Base-by-base conservation (phyloP, 2,888 invertebrate species). In the Pheosia tremula region DNA sequence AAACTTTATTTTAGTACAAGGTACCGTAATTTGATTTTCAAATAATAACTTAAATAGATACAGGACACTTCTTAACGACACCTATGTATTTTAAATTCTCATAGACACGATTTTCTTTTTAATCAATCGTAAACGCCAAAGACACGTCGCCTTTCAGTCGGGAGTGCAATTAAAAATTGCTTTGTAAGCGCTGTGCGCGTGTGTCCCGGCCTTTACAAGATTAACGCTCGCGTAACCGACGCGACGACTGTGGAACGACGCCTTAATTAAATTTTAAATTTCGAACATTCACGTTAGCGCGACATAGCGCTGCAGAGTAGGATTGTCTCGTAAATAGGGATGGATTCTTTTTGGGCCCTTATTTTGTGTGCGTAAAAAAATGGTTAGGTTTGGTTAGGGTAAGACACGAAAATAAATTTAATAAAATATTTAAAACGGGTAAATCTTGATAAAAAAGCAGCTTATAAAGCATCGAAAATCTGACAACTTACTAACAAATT, bases 261-360 rank as follows among this genome's bases (percentile, higher is more conserved):
- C 84, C 83, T 86, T 88, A 87, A 88, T 87, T 89, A 88, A 88
- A 89, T 89, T 89, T 89, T 68, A 75, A 77, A 89, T 85, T 88
- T 87, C 83, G 83, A 87, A 86, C 81, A 78, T 82, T 82, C 78
- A 79, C 80, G 79, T 79, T 72, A 68, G 76, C 69, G 68, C 71
- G 72, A 79, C 81, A 81, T 55, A 11, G 39, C 55, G 11, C n/a
- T n/a, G 55, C 39, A n/a, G 36, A 13, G 36, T 39, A 10, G 81
- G 78, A 81, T 82, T 83, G 81, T 77, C 77, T 55, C 50, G 50
- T 50, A 50, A 50, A 50, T 50, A 50, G 50, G 24, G 50, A 47
- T 4, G 47, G n/a, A 5, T 5, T 47, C n/a, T 47, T 72, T 69
- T 8, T 4, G 8, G 8, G 8, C 10, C 10, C 10, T 43, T 9